Percentiles rank a stretch among this genome's conserved stretches.
phyloP scores from a whole-genome alignment of 1,140 invertebrate genomes.

The Apis laboriosa region DNA sequence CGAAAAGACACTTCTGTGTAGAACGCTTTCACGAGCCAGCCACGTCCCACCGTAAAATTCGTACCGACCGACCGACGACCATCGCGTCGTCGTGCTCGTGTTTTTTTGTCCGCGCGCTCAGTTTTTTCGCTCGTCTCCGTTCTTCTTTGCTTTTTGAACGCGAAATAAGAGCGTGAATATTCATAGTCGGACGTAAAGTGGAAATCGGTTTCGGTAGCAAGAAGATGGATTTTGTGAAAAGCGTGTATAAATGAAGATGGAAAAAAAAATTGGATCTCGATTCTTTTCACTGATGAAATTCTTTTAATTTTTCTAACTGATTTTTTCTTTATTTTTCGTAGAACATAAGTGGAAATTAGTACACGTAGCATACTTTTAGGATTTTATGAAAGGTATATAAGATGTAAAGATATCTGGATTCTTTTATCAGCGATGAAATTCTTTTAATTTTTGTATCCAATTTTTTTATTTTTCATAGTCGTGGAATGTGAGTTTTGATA shows the following conservation, averaged over 20 bases:
- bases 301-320: background rate
- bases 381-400: too few species aligned
- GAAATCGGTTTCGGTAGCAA: background rate
- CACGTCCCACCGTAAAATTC: background rate
- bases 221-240: background rate
- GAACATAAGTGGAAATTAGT: too few species aligned
- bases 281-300: background rate
- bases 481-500: too few species aligned
- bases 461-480: too few species aligned
- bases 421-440: too few species aligned
- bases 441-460: too few species aligned
- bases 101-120: background rate
- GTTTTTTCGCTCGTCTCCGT: background rate
- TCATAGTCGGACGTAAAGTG: background rate
- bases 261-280: background rate
- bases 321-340: too few species aligned
- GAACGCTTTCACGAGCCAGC: background rate
- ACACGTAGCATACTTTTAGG: too few species aligned
- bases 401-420: too few species aligned
- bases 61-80: too few species aligned
- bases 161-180: background rate
- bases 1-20: conserved; percentile 19
- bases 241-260: background rate
- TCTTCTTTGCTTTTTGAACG: background rate
- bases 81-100: background rate